Evolutionary conservation across 2,797 vertebrate species (phyloP).

Genomic region (Girardinus metallicus): DNA sequence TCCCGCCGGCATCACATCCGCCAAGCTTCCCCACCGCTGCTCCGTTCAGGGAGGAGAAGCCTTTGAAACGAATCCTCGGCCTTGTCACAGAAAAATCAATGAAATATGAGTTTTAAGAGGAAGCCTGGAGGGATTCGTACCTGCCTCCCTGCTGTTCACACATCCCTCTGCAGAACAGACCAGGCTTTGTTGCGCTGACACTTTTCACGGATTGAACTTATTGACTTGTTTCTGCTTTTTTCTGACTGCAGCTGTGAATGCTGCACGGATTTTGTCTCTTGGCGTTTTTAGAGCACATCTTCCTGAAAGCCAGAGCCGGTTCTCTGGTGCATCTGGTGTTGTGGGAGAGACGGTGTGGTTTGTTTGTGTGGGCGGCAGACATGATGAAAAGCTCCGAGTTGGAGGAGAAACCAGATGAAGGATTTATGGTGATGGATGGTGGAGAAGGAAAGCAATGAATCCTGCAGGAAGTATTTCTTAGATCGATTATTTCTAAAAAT

Average conservation of each 20-base stretch:
- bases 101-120: conserved; percentile 53
- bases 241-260: neutral
- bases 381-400: neutral
- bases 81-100: conserved; percentile 62
- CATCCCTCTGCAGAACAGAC: conserved; percentile 58
- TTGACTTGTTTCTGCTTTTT: neutral
- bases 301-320: neutral
- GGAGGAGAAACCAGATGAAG: neutral
- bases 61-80: conserved; percentile 65
- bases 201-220: neutral
- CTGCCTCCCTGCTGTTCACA: conserved; percentile 47
- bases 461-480: neutral
- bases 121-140: conserved; percentile 47
- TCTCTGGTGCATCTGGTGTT: neutral
- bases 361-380: conserved; percentile 25
- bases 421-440: neutral
- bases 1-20: conserved; percentile 54
- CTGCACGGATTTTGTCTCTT: neutral
- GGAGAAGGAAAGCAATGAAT: neutral
- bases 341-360: neutral
- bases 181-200: conserved; percentile 51
- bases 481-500: neutral
- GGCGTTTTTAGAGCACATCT: neutral
- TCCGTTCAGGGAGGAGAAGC: conserved; percentile 33
- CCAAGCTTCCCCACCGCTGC: conserved; percentile 48